A percentile compares a stretch with the other conserved stretches of the same genome.
Evolutionary conservation across 2,888 invertebrate species (phyloP).

Genomic region (Acanthosepion lycidas): DNA sequence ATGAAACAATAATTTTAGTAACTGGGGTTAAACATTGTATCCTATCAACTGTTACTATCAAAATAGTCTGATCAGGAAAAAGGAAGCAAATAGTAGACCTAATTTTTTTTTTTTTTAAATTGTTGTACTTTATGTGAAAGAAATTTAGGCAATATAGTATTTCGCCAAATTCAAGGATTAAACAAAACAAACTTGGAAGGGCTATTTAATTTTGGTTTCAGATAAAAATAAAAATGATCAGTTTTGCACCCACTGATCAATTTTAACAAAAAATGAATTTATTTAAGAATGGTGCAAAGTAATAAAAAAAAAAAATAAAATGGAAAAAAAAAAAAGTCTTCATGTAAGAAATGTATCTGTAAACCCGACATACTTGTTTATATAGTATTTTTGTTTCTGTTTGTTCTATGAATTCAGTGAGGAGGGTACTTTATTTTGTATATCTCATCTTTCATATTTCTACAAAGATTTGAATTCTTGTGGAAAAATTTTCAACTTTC

Average conservation of each 20-base stretch:
- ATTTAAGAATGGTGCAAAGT: too few relatives aligned
- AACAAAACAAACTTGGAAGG: not conserved
- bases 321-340: not conserved
- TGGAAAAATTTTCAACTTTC: not conserved
- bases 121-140: not conserved
- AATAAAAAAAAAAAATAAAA: too few relatives aligned
- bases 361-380: not conserved
- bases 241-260: too few relatives aligned
- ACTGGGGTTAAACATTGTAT: not conserved
- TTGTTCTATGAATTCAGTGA: not conserved
- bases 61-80: too few relatives aligned
- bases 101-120: too few relatives aligned
- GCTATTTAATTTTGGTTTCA: not conserved
- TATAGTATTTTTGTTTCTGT: not conserved
- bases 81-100: too few relatives aligned
- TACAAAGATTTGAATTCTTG: not conserved
- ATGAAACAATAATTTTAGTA: not conserved
- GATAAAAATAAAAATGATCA: not conserved
- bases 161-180: not conserved
- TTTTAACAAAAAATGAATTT: too few relatives aligned
- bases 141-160: not conserved
- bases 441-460: not conserved
- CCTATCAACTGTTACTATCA: not conserved
- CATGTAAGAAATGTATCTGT: not conserved
- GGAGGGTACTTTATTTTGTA: too few relatives aligned